Base-by-base conservation (phyloP, 1,140 invertebrate species). In the Hypsibius dujardini region DNA sequence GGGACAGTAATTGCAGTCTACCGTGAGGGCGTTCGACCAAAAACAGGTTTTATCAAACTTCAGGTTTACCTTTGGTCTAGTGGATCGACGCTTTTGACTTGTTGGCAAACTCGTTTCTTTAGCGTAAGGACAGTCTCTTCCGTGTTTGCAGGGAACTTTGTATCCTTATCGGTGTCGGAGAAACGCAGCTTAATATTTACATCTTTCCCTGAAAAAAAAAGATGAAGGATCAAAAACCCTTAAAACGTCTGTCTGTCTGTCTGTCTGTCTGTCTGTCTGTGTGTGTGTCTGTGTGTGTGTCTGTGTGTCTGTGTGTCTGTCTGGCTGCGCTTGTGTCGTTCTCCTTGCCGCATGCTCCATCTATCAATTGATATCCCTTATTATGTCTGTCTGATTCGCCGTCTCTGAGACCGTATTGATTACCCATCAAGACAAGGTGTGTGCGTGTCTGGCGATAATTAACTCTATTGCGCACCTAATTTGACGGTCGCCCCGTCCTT, bases 121-220 rank as follows among this genome's bases (percentile, higher is more conserved):
- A 80, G 71, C 73, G 78, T 87, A 74, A 86, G 86, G 75, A 95
- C 86, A 67, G 90, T 90, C 80, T 95, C 90, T 75, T 86, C 87
- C 72, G 89, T 88, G 77, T 87, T 87, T 71, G 92, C 88, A 72
- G 86, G 81, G 74, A 96, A 81, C 80, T 92, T 90, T 67, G 92
- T 84, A 82, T 95, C 92, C 77, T 85, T 86, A 78, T 89, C 88
- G 69, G 85, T 87, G 70, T 87, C 88, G 70, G 91, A 94, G 73
- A 95, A 84, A 74, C 92, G 84, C 75, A 96, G 83, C 80, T 92
- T 90, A 40, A 40, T 15, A 59, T 2, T 28, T 46, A 72, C n/a
- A 46, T 72, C n/a, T 47, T 72, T 46, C 28, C 47, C 15, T 45
- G 46, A 46, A 47, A 70, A 42, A n/a, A n/a, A 47, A 47, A n/a